Conservation (phyloP, 2,888 invertebrate genomes). For the Helleia helle region DNA sequence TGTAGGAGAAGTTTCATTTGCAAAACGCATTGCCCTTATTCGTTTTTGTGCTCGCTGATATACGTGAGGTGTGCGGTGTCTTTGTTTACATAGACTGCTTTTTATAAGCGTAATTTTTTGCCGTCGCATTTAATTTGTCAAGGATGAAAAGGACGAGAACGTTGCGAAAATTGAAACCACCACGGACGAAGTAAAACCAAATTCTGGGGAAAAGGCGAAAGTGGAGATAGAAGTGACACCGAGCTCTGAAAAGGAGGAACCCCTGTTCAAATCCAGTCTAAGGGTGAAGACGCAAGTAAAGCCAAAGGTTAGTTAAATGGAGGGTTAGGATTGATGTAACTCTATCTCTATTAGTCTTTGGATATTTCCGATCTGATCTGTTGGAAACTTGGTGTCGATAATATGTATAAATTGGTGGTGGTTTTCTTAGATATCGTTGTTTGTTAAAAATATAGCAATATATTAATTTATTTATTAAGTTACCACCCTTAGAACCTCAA, state of each 20-base stretch:
- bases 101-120: constrained; percentile 40
- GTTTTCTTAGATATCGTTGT: not conserved
- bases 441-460: not conserved
- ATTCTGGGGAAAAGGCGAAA: constrained; percentile 41
- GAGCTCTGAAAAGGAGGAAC: constrained; percentile 58
- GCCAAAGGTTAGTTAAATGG: constrained; percentile 58
- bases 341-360: constrained; percentile 43
- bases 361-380: not conserved
- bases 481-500: not conserved
- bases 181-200: constrained; percentile 63
- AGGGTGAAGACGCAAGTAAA: constrained; percentile 49
- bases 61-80: constrained; percentile 37
- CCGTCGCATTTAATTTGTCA: constrained; percentile 59
- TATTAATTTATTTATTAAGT: too few relatives aligned
- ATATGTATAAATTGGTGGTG: not conserved
- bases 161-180: constrained; percentile 67
- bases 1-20: constrained; percentile 39
- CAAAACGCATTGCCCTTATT: constrained; percentile 32
- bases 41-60: constrained; percentile 43
- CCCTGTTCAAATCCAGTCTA: constrained; percentile 65
- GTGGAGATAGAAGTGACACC: constrained; percentile 39
- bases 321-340: constrained; percentile 21
- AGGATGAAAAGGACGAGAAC: constrained; percentile 54
- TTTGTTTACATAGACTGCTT: constrained; percentile 34
- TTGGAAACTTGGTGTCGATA: constrained; percentile 6